A percentile compares a stretch with the other conserved stretches of the same genome.
Conservation (phyloP, 2,113 vertebrate species). For the Eira barbara region DNA sequence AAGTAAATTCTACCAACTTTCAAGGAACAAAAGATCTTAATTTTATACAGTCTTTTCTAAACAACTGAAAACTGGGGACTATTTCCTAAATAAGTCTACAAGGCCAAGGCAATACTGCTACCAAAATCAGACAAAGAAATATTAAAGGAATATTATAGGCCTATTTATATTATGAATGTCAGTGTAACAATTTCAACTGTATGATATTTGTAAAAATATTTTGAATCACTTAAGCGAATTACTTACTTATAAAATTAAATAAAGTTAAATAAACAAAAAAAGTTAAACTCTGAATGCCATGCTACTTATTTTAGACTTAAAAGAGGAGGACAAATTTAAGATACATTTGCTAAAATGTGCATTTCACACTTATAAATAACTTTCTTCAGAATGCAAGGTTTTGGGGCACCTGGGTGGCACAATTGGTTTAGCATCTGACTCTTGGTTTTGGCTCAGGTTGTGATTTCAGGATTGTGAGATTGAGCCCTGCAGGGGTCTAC, state of each 20-base stretch:
- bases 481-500: background rate
- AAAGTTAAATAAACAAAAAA: background rate
- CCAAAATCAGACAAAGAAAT: background rate
- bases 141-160: background rate
- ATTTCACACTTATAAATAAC: background rate
- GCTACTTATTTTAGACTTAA: background rate
- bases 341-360: background rate
- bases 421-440: background rate
- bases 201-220: background rate
- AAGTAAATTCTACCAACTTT: background rate
- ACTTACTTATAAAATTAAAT: slow-evolving; percentile 31
- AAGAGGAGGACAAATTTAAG: background rate
- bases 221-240: background rate
- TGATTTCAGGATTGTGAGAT: background rate
- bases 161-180: slow-evolving; percentile 4
- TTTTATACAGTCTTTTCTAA: slow-evolving; percentile 1
- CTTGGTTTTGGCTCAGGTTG: background rate
- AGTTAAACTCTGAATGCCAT: background rate
- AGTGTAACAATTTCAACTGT: background rate
- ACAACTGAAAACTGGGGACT: background rate
- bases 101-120: background rate
- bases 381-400: background rate
- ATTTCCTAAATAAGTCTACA: slow-evolving; percentile 3
- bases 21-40: background rate
- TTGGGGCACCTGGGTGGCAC: background rate